A percentile compares a stretch with the other conserved stretches of the same genome.
Conservation (phyloP, 2,113 vertebrate genomes). For the Tyto alba region DNA sequence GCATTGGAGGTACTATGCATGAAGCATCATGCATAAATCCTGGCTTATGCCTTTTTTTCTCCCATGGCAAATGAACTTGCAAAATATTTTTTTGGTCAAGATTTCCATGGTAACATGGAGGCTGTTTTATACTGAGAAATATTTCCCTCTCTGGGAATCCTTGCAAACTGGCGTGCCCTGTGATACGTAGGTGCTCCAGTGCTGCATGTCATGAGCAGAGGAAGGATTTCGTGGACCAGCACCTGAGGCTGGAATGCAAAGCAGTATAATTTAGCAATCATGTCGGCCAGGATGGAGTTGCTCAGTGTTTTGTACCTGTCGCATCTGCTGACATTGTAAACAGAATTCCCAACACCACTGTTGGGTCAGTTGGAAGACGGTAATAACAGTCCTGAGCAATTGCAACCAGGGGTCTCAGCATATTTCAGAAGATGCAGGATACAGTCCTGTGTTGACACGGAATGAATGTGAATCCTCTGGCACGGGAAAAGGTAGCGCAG, state of each 20-base stretch:
- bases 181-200: not conserved
- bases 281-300: not conserved
- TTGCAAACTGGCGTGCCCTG: not conserved
- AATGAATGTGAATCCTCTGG: not conserved
- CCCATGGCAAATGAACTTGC: not conserved
- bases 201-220: not conserved
- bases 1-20: not conserved
- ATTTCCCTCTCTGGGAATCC: not conserved
- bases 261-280: not conserved
- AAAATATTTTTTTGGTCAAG: not conserved
- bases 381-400: not conserved
- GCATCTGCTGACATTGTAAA: not conserved
- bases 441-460: not conserved
- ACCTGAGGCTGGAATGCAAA: not conserved
- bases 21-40: not conserved
- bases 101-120: not conserved
- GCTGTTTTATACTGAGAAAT: not conserved
- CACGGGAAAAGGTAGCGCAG: fast-evolving
- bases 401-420: not conserved
- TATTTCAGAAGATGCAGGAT: not conserved
- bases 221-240: not conserved
- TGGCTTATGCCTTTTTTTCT: not conserved
- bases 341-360: not conserved
- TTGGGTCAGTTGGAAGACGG: not conserved
- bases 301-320: not conserved